Percentiles rank a stretch among this genome's conserved stretches.
Evolutionary conservation across 2,888 invertebrate species (phyloP).

Genomic region (Bellardia bayeri): DNA sequence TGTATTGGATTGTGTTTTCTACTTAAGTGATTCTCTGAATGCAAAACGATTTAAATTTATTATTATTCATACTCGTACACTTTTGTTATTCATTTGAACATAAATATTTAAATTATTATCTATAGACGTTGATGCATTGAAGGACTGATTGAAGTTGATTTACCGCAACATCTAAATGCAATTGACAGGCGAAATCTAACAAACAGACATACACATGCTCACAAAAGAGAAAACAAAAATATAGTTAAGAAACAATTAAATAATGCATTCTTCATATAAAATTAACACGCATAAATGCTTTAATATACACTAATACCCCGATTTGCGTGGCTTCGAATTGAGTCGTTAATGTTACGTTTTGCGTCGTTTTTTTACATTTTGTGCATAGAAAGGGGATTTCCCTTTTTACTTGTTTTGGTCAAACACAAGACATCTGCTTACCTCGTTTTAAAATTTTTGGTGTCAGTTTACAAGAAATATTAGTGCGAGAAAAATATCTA

Average conservation of each 20-base stretch:
- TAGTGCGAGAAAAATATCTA: too few relatives aligned
- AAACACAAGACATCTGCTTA: too few relatives aligned
- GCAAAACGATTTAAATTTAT: slow-evolving; percentile 1
- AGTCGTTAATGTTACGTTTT: too few relatives aligned
- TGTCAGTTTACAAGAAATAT: too few relatives aligned
- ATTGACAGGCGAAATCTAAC: slow-evolving; percentile 22
- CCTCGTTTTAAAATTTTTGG: too few relatives aligned
- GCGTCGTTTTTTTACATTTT: too few relatives aligned
- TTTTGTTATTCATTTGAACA: slow-evolving; percentile 7
- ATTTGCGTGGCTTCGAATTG: too few relatives aligned
- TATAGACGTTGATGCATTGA: slow-evolving; percentile 16
- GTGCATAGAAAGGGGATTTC: too few relatives aligned
- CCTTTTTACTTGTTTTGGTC: too few relatives aligned
- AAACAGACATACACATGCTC: slow-evolving; percentile 6
- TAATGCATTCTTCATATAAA: too few relatives aligned
- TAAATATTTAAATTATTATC: slow-evolving; percentile 1
- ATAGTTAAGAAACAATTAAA: background rate
- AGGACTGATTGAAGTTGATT: slow-evolving; percentile 40
- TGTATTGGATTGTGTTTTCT: background rate
- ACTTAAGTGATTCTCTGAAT: slow-evolving; percentile 4
- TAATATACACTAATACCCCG: too few relatives aligned
- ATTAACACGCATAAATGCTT: too few relatives aligned
- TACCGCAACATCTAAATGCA: slow-evolving; percentile 28
- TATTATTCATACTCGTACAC: background rate
- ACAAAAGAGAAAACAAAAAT: background rate